Percentiles rank a stretch among this genome's conserved stretches.
Evolutionary conservation across 2,797 vertebrate species (phyloP).

Genomic region (Coregonus sp.): DNA sequence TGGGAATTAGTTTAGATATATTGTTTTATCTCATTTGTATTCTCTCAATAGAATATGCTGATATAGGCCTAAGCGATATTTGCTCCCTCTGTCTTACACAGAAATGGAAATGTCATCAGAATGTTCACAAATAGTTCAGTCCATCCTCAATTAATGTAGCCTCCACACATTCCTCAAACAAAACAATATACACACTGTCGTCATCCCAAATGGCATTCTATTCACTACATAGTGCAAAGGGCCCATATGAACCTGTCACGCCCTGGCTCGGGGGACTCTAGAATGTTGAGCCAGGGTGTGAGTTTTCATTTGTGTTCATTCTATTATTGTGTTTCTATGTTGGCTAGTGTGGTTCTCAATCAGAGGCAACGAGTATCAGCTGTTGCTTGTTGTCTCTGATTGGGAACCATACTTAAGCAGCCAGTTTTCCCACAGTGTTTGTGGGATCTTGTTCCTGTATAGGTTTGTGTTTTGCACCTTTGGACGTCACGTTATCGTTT

Average conservation of each 20-base stretch:
- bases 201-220: not conserved
- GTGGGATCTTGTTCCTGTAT: no score
- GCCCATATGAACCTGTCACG: not conserved
- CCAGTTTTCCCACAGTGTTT: no score
- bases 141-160: slow-evolving; percentile 32
- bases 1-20: slow-evolving; percentile 14
- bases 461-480: no score
- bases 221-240: not conserved
- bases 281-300: no score
- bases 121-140: slow-evolving; percentile 42
- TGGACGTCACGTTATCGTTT: no score
- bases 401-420: no score
- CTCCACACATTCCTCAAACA: not conserved
- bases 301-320: no score
- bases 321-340: no score
- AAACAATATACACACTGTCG: not conserved
- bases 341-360: no score
- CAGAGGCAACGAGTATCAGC: no score
- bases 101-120: slow-evolving; percentile 46
- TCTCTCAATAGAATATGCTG: slow-evolving; percentile 39
- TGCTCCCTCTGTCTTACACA: slow-evolving; percentile 38
- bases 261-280: no score
- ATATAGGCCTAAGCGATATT: slow-evolving; percentile 37
- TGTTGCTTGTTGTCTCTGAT: no score
- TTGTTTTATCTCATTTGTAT: slow-evolving; percentile 24